These are phyloP conservation scores for Pinna nobilis DNA, from an alignment of 1,140 invertebrate species.

Conservation along the genomic window DNA sequence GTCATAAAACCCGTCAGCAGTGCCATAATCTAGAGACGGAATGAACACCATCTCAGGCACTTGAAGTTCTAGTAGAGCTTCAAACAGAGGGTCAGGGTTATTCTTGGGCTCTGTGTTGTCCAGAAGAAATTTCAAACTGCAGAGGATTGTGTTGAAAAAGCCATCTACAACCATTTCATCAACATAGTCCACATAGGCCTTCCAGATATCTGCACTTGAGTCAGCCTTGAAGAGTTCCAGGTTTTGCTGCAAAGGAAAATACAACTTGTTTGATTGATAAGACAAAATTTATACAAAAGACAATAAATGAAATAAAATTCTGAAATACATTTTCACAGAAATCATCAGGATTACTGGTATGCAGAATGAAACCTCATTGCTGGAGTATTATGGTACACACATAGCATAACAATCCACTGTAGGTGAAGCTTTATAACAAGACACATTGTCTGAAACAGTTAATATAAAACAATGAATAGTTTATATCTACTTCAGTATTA, in stretches of 20 bases:
- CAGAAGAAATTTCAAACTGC: constrained; percentile 89
- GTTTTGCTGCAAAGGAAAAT: constrained; percentile 81
- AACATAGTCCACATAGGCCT: constrained; percentile 89
- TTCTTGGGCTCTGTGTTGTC: constrained; percentile 92
- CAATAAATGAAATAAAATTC: too few species aligned
- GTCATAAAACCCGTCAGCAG: constrained; percentile 85
- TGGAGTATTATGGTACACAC: too few species aligned
- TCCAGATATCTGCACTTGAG: constrained; percentile 82
- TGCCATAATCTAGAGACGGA: constrained; percentile 87
- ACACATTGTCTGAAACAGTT: too few species aligned
- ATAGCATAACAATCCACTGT: too few species aligned
- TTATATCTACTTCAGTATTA: too few species aligned
- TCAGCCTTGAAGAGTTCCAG: constrained; percentile 86
- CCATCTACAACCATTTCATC: constrained; percentile 90
- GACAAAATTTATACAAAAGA: too few species aligned
- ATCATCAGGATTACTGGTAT: too few species aligned
- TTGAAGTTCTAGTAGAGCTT: constrained; percentile 86
- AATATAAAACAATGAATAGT: too few species aligned
- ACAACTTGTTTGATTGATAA: too few species aligned
- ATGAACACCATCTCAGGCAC: constrained; percentile 84
- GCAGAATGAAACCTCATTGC: too few species aligned
- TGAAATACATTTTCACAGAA: too few species aligned
- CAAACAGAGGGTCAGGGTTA: constrained; percentile 86
- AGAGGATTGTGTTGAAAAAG: constrained; percentile 83
- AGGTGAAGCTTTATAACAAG: too few species aligned